Evolutionary conservation across 2,888 invertebrate genomes (phyloP), one percentile per base, ranked within the genome.

Genomic region (Crossocerus cetratus): DNA sequence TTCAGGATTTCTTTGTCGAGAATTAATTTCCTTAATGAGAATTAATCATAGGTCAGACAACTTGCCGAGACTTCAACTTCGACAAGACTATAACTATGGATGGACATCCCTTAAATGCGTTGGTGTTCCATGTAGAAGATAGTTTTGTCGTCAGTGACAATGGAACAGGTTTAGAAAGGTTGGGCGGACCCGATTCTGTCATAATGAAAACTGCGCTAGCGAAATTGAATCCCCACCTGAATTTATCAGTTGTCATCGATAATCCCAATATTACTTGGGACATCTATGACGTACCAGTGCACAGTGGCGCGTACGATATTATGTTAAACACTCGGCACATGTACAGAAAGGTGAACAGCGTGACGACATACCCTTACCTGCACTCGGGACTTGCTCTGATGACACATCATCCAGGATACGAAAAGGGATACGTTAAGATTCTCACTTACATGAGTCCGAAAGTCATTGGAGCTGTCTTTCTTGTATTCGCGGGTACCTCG

Each of bases 341-440:
- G 16, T 64, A 65, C 20, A 42, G 69, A 16, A 69, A 74, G 14
- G 69, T 69, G 54, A 55, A 65, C 5, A 22, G 64, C 0, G 43
- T 65, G 11, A 49, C 71, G 18, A 79, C 76, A 0, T 78, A 76
- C 42, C 77, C 78, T 0, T 77, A 76, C 18, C 45, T 60, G 2
- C 21, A 44, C 2, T 62, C 76, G 0, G 71, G 65, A 2, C 21
- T 80, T 8, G 77, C 77, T 32, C 59, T 72, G 2, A 8, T 74
- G 8, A 72, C 80, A 0, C 65, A 32, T 2, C 45, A 55, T 11
- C 63, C 57, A 5, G 72, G 65, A 3, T 57, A 64, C 59, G 65
- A 70, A 45, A 56, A 70, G 2, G 59, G 20, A 5, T 16, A 44
- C 22, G 23, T 53, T 13, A 78, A 73, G 21, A 72, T 78, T 13